Evolutionary conservation across 2,797 vertebrate genomes (phyloP).

Genomic region (Dipus sagitta): DNA sequence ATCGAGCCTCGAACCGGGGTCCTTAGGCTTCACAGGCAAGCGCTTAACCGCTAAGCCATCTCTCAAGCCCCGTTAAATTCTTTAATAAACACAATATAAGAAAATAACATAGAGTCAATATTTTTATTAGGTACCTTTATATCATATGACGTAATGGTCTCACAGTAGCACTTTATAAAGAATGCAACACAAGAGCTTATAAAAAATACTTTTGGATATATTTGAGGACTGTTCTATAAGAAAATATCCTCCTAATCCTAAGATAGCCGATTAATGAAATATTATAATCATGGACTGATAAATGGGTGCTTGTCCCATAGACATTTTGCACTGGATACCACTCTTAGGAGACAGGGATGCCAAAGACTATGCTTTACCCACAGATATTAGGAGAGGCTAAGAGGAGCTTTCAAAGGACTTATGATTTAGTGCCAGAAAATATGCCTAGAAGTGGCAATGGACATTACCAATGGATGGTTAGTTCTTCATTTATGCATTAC

Average conservation of each 20-base stretch:
- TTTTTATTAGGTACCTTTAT: conserved; percentile 35
- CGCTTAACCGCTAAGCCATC: too few species aligned
- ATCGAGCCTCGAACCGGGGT: too few species aligned
- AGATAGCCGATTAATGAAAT: conserved; percentile 16
- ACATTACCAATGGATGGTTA: background rate
- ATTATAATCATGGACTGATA: background rate
- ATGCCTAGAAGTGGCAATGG: background rate
- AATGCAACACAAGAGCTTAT: background rate
- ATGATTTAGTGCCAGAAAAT: background rate
- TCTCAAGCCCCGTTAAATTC: too few species aligned
- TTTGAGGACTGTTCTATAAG: background rate
- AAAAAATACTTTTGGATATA: background rate
- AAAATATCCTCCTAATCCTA: conserved; percentile 61
- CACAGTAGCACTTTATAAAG: conserved; percentile 33
- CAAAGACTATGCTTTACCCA: background rate
- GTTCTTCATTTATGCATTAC: background rate
- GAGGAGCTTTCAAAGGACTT: background rate
- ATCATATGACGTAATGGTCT: background rate
- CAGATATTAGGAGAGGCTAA: background rate
- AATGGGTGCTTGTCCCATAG: background rate
- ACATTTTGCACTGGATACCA: background rate
- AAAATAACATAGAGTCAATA: conserved; percentile 35
- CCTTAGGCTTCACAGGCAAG: too few species aligned
- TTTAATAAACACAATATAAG: conserved; percentile 5
- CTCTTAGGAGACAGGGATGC: background rate